Evolutionary conservation across 2,888 invertebrate species (phyloP).

Genomic region (Tholera decimalis): DNA sequence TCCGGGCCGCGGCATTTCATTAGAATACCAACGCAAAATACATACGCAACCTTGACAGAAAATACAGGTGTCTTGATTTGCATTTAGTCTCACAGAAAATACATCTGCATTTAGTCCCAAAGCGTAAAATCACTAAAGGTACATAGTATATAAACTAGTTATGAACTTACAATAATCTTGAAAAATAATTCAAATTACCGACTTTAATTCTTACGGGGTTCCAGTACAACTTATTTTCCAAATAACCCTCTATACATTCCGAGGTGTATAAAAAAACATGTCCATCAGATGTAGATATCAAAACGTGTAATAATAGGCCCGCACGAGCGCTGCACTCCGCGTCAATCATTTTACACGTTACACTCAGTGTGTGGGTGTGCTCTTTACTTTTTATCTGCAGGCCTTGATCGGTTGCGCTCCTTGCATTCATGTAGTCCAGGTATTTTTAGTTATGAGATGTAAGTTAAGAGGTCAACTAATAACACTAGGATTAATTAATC

Average conservation of each 20-base stretch:
- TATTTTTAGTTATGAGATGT: conserved; percentile 47
- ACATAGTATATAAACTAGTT: background rate
- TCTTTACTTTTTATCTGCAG: conserved; percentile 64
- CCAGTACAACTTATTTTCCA: background rate
- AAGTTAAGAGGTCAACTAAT: conserved; percentile 17
- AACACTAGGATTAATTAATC: background rate
- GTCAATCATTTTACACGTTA: conserved; percentile 67
- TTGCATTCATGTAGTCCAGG: conserved; percentile 60
- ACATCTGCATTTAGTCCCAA: background rate
- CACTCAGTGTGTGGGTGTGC: conserved; percentile 57
- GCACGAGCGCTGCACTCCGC: conserved; percentile 58
- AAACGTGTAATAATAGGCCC: conserved; percentile 60
- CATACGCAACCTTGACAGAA: too few species aligned
- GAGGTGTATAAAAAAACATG: conserved; percentile 28
- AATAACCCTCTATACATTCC: conserved; percentile 39
- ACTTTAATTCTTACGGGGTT: conserved; percentile 1
- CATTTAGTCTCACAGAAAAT: too few species aligned
- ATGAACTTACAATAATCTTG: background rate
- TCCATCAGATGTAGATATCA: conserved; percentile 65
- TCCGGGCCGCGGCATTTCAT: too few species aligned
- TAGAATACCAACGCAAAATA: too few species aligned
- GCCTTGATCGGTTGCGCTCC: conserved; percentile 63
- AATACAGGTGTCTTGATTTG: too few species aligned
- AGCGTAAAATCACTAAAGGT: background rate
- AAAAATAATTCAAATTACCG: conserved; percentile 5